phyloP scores from a whole-genome alignment of 2,888 invertebrate species.

The Stenolophus ochropezus region DNA sequence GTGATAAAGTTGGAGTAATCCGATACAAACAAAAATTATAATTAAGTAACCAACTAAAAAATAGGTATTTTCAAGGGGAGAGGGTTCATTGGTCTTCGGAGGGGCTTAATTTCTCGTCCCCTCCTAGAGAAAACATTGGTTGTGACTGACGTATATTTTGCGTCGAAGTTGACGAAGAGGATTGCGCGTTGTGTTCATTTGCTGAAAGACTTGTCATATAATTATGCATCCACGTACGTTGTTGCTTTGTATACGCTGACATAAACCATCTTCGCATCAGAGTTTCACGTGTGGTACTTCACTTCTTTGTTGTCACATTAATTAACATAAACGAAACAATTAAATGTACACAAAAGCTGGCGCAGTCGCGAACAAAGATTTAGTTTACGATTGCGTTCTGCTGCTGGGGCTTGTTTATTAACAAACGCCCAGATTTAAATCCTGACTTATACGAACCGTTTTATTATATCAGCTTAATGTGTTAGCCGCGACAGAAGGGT shows the following conservation, averaged over 20 bases:
- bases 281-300: not conserved
- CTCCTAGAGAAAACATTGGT: too few relatives aligned
- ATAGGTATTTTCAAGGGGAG: too few relatives aligned
- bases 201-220: too few relatives aligned
- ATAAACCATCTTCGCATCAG: not conserved
- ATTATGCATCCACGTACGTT: too few relatives aligned
- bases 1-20: too few relatives aligned
- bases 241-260: not conserved
- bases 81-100: too few relatives aligned
- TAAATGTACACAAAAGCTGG: conserved; percentile 50
- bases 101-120: too few relatives aligned
- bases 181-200: too few relatives aligned
- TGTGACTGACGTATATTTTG: too few relatives aligned
- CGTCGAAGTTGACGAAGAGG: too few relatives aligned
- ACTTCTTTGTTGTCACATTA: conserved; percentile 48
- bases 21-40: too few relatives aligned
- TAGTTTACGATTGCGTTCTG: conserved; percentile 50
- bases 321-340: conserved; percentile 57
- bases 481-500: conserved; percentile 33
- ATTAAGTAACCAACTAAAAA: too few relatives aligned
- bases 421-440: conserved; percentile 54
- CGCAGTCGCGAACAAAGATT: conserved; percentile 46
- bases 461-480: conserved; percentile 59
- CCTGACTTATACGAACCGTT: conserved; percentile 57
- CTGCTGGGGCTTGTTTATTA: conserved; percentile 45